Conservation (phyloP, 2,113 vertebrate species). For the Tragelaphus buxtoni region DNA sequence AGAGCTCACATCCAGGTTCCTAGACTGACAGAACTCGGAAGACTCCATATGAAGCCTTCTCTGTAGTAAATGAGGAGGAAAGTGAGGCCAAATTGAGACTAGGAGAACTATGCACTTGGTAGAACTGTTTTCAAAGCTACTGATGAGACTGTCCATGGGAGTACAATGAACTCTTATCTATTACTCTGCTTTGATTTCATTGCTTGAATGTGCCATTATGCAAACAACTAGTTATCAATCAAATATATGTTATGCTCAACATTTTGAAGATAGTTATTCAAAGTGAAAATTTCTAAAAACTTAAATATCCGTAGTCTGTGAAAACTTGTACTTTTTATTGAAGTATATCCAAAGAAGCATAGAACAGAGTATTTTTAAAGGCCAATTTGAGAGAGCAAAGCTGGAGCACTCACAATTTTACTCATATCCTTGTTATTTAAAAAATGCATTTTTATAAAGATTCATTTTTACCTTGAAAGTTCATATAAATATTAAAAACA, state of each 20-base stretch:
- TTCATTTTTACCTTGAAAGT: neutral
- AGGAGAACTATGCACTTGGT: neutral
- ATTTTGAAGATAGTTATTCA: no score
- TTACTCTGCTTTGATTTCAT: no score
- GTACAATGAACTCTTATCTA: no score
- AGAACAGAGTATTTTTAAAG: neutral
- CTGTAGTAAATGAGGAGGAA: neutral
- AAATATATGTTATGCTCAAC: no score
- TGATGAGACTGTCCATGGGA: neutral
- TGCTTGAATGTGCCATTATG: no score
- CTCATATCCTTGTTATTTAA: neutral
- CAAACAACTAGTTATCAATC: no score
- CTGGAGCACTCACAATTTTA: neutral
- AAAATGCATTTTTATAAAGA: neutral
- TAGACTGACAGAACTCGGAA: neutral
- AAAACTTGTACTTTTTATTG: neutral
- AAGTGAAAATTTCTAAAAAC: neutral
- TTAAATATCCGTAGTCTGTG: neutral
- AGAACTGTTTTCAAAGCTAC: neutral
- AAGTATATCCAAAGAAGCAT: neutral
- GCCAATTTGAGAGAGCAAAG: neutral
- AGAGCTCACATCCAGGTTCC: neutral
- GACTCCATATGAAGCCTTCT: neutral
- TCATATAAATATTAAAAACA: neutral
- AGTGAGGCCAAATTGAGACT: neutral